Evolutionary conservation across 2,888 invertebrate species (phyloP).

Genomic region (Caenorhabditis sinica): DNA sequence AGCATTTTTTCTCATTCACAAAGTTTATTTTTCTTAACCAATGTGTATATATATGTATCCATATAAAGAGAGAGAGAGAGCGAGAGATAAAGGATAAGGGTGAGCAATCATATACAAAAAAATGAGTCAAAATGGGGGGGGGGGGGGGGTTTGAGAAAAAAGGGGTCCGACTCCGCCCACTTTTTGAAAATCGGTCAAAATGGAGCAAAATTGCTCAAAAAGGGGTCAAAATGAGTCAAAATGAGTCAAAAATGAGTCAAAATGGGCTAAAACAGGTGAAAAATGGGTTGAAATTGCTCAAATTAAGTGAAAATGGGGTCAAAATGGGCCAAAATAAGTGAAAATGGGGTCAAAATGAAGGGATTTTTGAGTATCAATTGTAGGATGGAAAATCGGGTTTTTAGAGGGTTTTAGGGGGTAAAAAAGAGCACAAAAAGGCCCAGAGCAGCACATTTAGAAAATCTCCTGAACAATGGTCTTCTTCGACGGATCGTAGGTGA

Average conservation of each 20-base stretch:
- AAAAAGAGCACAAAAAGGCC: background rate
- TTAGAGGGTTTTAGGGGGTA: background rate
- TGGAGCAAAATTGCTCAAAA: too few relatives aligned
- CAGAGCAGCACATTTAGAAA: conserved; percentile 64
- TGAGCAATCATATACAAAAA: conserved; percentile 31
- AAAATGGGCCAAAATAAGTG: background rate
- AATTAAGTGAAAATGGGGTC: background rate
- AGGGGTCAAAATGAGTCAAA: too few relatives aligned
- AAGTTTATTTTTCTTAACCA: too few relatives aligned
- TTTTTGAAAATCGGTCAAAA: too few relatives aligned
- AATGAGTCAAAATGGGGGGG: background rate
- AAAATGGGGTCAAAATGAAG: background rate
- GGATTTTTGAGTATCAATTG: background rate
- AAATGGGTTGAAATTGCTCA: too few relatives aligned
- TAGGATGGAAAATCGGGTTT: background rate
- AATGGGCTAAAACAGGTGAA: too few relatives aligned
- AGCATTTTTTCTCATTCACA: too few relatives aligned
- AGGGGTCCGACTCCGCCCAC: too few relatives aligned
- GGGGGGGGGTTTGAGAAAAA: too few relatives aligned
- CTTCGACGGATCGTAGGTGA: conserved; percentile 90
- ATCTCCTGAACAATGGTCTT: conserved; percentile 91
- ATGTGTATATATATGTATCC: too few relatives aligned
- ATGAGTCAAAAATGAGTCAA: too few relatives aligned
- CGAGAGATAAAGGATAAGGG: background rate
- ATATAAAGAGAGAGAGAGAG: too few relatives aligned